Evolutionary conservation across 2,888 invertebrate species (phyloP), one percentile per base, ranked within the genome.

Genomic region (Resseliella maxima): DNA sequence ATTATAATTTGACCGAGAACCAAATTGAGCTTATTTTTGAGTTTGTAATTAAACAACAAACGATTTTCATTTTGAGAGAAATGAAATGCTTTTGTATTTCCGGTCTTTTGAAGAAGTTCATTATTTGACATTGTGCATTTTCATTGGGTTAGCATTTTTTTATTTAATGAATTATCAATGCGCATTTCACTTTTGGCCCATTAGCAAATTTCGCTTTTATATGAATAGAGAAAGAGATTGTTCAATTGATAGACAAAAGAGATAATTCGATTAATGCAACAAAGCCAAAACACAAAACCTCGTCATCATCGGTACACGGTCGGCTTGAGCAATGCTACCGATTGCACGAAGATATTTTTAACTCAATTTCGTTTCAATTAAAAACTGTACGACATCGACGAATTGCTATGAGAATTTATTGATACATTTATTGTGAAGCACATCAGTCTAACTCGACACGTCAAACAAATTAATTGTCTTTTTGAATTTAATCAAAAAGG

Each of bases 341-440:
- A 72, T 21, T 2, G 31, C 72, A 72, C 72, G 72, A 72, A 72
- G 72, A 72, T 72, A 72, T 72, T 72, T 72, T 72, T 72, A 72
- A 35, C 15, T 15, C 31, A 59, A 27, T 24, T 59, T 72, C 72
- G 72, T 72, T 10, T 27, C 72, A 35, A 72, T 72, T 72, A 21
- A 72, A 72, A 31, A 35, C 2, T 35, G 31, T 35, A 72, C 72
- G 31, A 72, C 21, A 72, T 35, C 35, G 15, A 72, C 72, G 35
- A 72, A 15, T 31, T 2, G 12, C 72, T 72, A 3, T 35, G n/a
- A 72, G 35, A 72, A 31, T n/a, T 35, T 72, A 72, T 72, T 72
- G 72, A 72, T 72, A 72, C 72, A n/a, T n/a, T 18, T 31, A 72
- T 72, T 72, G 72, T 15, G 31, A n/a, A 72, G 72, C 72, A 15